Conservation (phyloP, 2,797 vertebrate species). For the Microcaecilia unicolor region DNA sequence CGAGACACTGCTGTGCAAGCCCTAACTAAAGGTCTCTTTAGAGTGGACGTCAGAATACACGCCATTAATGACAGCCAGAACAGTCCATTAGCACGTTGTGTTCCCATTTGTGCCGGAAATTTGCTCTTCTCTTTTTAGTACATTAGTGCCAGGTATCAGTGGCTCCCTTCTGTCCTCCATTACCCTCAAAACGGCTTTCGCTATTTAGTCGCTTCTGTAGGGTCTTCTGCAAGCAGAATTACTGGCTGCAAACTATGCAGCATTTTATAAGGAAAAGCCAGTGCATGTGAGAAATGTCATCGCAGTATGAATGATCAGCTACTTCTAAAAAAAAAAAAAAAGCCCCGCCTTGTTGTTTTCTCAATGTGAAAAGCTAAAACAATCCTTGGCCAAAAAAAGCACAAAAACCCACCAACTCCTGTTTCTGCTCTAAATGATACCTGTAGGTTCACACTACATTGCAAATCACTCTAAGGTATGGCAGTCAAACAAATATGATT, state of each 20-base stretch:
- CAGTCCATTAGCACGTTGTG: slow-evolving; percentile 19
- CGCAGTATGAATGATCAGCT: no score
- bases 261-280: slow-evolving; percentile 10
- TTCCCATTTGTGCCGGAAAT: slow-evolving; percentile 10
- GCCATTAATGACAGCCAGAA: slow-evolving; percentile 20
- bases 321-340: no score
- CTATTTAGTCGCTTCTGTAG: slow-evolving; percentile 6
- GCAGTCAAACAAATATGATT: no score
- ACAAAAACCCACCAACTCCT: no score
- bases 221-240: slow-evolving; percentile 18
- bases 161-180: slow-evolving; percentile 14
- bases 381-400: no score
- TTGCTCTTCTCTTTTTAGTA: slow-evolving; percentile 6
- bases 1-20: slow-evolving; percentile 10
- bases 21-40: slow-evolving; percentile 22
- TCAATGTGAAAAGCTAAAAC: no score
- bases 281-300: no score
- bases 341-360: no score
- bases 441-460: no score
- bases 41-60: slow-evolving; percentile 30
- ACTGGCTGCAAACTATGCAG: slow-evolving; percentile 14
- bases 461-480: no score
- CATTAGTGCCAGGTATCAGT: slow-evolving; percentile 13
- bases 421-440: no score
- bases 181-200: slow-evolving; percentile 1